These are phyloP conservation scores for Perca flavescens DNA, from an alignment of 2,113 vertebrate genomes.

Conservation along the genomic window DNA sequence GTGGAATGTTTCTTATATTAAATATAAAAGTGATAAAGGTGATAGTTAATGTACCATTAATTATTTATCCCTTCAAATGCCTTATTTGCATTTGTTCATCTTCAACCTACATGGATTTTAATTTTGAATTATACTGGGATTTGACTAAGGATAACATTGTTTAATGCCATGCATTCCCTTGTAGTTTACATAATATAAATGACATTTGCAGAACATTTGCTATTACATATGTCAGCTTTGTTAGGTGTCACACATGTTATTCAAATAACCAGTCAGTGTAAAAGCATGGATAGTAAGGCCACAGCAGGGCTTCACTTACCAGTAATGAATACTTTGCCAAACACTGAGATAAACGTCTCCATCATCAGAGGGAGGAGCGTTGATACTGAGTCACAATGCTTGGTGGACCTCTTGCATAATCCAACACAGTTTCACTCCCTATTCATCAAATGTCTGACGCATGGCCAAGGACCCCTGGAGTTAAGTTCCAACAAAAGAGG, in stretches of 20 bases:
- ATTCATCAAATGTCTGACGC: no score
- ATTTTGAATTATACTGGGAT: background rate
- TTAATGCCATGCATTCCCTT: background rate
- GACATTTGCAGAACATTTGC: slow-evolving; percentile 1
- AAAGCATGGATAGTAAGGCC: background rate
- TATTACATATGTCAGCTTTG: background rate
- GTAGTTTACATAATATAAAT: background rate
- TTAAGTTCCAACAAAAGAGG: no score
- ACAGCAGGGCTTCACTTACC: slow-evolving; percentile 17
- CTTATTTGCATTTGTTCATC: background rate
- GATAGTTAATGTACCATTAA: background rate
- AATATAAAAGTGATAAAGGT: background rate
- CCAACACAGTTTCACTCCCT: background rate
- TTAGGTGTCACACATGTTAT: slow-evolving; percentile 5
- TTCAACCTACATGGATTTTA: background rate
- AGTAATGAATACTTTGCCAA: slow-evolving; percentile 12
- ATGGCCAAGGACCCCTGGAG: no score
- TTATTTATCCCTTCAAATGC: background rate
- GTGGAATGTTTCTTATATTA: slow-evolving; percentile 4
- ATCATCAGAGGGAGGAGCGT: background rate
- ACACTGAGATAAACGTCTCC: background rate
- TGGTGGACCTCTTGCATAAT: slow-evolving; percentile 58
- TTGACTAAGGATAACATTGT: background rate
- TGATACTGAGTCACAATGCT: slow-evolving; percentile 27
- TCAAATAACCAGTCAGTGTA: slow-evolving; percentile 31